Conservation (phyloP, 2,113 vertebrate genomes). For the Antechinus stuartii region DNA sequence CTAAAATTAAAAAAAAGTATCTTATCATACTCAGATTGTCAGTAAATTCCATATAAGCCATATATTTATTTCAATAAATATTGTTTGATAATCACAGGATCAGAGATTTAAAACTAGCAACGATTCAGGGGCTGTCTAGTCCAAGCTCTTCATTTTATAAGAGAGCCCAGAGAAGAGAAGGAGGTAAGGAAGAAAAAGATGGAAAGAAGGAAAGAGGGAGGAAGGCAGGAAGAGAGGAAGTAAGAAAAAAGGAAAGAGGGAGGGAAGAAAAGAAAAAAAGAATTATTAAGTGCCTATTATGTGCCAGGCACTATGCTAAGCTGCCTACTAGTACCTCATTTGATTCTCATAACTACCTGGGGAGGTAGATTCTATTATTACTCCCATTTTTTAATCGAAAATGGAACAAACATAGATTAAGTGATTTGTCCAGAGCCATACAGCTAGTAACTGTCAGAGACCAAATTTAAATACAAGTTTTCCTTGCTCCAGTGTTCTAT, state of each 20-base stretch:
- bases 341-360: not conserved
- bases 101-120: not conserved
- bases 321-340: not conserved
- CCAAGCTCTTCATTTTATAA: not conserved
- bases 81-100: not conserved
- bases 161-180: not conserved
- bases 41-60: not conserved
- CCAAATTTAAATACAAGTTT: not conserved
- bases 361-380: not conserved
- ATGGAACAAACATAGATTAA: not conserved
- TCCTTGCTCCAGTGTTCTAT: not conserved
- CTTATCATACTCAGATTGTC: slow-evolving; percentile 49
- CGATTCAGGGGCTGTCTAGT: not conserved
- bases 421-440: not conserved
- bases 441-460: not conserved
- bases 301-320: not conserved
- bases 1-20: not conserved
- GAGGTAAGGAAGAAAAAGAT: too few species aligned
- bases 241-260: too few species aligned
- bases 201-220: too few species aligned
- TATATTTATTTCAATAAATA: not conserved
- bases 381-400: not conserved
- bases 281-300: not conserved
- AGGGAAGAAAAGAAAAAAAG: too few species aligned
- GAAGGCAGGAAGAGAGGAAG: too few species aligned